A percentile compares a stretch with the other conserved stretches of the same genome.
Evolutionary conservation across 1,140 invertebrate species (phyloP).

Genomic region (Scylla paramamosain): DNA sequence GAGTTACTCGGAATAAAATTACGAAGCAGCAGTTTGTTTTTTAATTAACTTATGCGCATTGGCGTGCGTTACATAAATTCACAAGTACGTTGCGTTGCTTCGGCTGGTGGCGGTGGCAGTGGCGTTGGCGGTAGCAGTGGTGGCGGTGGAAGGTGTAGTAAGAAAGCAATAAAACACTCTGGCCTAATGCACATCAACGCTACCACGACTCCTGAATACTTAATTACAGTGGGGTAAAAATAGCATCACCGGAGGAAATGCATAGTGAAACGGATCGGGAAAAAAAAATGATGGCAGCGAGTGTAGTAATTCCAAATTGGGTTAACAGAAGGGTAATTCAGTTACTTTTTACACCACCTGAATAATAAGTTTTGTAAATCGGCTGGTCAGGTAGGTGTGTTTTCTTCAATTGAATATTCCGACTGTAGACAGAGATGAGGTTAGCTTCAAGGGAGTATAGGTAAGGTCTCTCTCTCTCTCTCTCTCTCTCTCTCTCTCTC

Average conservation of each 20-base stretch:
- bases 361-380: neutral
- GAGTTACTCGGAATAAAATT: too few relatives aligned
- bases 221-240: neutral
- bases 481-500: neutral
- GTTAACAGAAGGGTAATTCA: neutral
- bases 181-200: too few relatives aligned
- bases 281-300: too few relatives aligned
- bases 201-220: too few relatives aligned
- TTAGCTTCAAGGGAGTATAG: neutral
- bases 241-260: neutral
- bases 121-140: too few relatives aligned
- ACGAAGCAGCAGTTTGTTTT: too few relatives aligned
- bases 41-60: too few relatives aligned
- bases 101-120: too few relatives aligned
- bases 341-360: neutral
- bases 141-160: neutral
- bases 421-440: neutral
- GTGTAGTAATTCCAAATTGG: too few relatives aligned
- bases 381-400: neutral
- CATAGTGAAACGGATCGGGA: neutral
- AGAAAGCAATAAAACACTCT: neutral
- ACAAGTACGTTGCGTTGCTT: too few relatives aligned
- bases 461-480: neutral
- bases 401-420: neutral
- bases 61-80: too few relatives aligned